A percentile compares a stretch with the other conserved stretches of the same genome.
phyloP scores from a whole-genome alignment of 2,888 invertebrate genomes.

The Polietes domitor region DNA sequence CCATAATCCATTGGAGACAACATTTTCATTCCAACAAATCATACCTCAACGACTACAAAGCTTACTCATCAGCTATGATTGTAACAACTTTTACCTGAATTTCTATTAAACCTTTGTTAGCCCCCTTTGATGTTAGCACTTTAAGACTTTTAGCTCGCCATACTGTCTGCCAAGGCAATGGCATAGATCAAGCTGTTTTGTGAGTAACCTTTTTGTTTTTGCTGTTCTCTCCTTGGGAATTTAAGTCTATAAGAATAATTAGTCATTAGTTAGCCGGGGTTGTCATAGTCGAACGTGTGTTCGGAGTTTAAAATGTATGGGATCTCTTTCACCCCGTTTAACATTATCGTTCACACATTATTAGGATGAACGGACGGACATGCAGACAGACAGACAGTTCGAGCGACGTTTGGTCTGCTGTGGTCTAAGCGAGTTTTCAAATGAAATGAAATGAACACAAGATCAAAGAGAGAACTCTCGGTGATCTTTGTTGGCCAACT shows the following conservation, averaged over 20 bases:
- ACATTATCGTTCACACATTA: slow-evolving; percentile 73
- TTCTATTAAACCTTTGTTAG: too few species aligned
- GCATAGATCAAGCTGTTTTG: background rate
- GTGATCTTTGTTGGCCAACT: slow-evolving; percentile 51
- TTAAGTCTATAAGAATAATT: slow-evolving; percentile 40
- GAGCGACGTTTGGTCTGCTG: slow-evolving; percentile 37
- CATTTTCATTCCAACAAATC: too few species aligned
- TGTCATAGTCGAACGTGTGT: slow-evolving; percentile 1
- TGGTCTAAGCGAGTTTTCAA: slow-evolving; percentile 40
- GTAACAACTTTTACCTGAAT: too few species aligned
- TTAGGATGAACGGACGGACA: slow-evolving; percentile 65
- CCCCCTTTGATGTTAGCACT: background rate
- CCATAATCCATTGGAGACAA: too few species aligned
- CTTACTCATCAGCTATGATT: too few species aligned
- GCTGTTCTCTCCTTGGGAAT: background rate
- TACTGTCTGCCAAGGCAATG: background rate
- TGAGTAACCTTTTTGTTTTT: slow-evolving; percentile 1
- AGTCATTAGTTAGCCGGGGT: slow-evolving; percentile 33
- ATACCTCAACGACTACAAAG: too few species aligned
- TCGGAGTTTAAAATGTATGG: background rate
- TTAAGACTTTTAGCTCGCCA: background rate
- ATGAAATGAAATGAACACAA: slow-evolving; percentile 16
- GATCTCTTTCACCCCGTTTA: slow-evolving; percentile 59
- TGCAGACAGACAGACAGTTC: slow-evolving; percentile 43
- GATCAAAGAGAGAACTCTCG: slow-evolving; percentile 40